Evolutionary conservation across 2,113 vertebrate genomes (phyloP), one percentile per base, ranked within the genome.

Genomic region (Cebidichthys violaceus): DNA sequence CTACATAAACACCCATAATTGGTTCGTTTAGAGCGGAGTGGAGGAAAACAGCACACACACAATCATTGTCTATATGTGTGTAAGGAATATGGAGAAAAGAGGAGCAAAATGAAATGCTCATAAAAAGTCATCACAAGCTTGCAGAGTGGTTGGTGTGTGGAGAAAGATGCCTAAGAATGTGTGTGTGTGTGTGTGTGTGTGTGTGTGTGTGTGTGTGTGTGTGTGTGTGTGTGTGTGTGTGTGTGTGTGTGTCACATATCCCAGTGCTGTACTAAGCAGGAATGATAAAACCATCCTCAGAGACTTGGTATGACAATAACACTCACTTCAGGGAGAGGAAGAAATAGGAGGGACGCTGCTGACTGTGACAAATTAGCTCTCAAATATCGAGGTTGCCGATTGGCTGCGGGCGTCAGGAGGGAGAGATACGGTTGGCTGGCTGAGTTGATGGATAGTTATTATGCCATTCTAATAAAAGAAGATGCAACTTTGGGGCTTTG

Each of bases 1-100:
- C 92, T 90, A 91, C 89, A 93, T 95, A 95, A 95, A 94, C 93
- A 94, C 92, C 94, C 89, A 94, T 94, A 95, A 94, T 94, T 94
- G 90, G 92, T 92, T 93, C 82, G 79, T 92, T 94, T 92, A 91
- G 87, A 86, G 84, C 67, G 50, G 76, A 81, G 89, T 88, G 80
- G 79, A 88, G 85, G 79, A 68, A 89, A 83, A 82, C 71, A 50
- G 75, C 61, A 22, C 76, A 67, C 73, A 35, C 70, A 76, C 41
- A 57, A 70, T 77, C 61, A 43, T 54, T 79, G 81, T 79, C 33
- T 86, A 47, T 57, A 6, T 67, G 29, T 77, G 84, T 75, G 76
- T 70, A 35, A 78, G 77, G 75, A 70, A 88, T 75, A 85, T 74
- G 68, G 41, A 57, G 65, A 80, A 67, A 79, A 77, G 55, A 64